Evolutionary conservation across 2,797 vertebrate species (phyloP).

Genomic region (Cuniculus paca): DNA sequence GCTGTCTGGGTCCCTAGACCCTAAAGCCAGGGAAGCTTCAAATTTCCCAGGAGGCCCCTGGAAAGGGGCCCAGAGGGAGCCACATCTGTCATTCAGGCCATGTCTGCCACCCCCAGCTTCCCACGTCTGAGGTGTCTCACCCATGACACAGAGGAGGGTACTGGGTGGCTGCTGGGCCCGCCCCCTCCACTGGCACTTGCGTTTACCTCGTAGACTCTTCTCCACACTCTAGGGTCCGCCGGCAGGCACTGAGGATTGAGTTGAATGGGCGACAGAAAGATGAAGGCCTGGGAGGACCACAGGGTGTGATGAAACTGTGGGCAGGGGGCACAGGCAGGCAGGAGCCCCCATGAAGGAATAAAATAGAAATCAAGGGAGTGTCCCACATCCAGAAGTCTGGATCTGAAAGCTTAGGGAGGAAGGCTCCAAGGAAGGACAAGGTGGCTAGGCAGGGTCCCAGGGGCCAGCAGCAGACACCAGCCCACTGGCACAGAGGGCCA

Average conservation of each 20-base stretch:
- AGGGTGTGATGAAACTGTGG: background rate
- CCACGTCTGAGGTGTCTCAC: background rate
- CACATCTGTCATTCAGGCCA: accelerated
- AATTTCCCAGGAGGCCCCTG: background rate
- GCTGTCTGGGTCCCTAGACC: background rate
- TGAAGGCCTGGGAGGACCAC: background rate
- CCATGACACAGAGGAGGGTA: background rate
- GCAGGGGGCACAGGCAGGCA: background rate
- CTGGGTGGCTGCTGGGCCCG: too few species aligned
- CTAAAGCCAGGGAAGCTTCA: background rate
- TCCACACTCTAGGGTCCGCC: background rate
- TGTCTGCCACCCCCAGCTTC: accelerated
- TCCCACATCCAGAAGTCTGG: background rate
- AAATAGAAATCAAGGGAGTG: background rate
- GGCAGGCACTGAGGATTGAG: background rate
- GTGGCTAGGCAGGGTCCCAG: background rate
- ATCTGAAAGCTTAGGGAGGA: background rate
- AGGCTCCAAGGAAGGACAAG: background rate
- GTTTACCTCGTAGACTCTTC: accelerated
- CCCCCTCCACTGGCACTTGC: too few species aligned
- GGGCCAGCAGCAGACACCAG: background rate
- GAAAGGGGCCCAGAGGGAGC: background rate
- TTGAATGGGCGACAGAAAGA: background rate
- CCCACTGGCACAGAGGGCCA: background rate
- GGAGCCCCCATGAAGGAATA: too few species aligned